Percentiles rank a stretch among this genome's conserved stretches.
Evolutionary conservation across 1,140 invertebrate genomes (phyloP).

Genomic region (Drosophila tristis): DNA sequence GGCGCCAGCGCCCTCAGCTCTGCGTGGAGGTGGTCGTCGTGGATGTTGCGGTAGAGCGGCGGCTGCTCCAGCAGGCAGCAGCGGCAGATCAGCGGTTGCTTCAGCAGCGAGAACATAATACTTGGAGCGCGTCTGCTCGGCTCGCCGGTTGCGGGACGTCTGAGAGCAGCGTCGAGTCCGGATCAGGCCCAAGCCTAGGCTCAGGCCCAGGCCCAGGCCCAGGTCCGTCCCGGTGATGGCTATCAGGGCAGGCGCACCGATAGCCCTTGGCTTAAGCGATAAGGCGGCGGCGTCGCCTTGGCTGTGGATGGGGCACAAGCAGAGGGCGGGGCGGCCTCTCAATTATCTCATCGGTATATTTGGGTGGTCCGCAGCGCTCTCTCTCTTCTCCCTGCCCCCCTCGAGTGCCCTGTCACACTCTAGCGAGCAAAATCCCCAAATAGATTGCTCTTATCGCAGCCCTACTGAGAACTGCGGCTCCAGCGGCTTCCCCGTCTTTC

Average conservation of each 20-base stretch:
- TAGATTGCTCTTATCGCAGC: slow-evolving; percentile 48
- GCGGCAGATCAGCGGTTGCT: slow-evolving; percentile 61
- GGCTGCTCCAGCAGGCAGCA: slow-evolving; percentile 73
- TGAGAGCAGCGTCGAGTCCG: slow-evolving; percentile 35
- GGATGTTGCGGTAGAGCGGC: slow-evolving; percentile 49
- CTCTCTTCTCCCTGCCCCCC: not conserved
- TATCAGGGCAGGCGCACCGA: slow-evolving; percentile 44
- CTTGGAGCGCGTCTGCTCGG: slow-evolving; percentile 56
- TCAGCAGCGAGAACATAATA: slow-evolving; percentile 73
- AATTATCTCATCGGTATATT: slow-evolving; percentile 47
- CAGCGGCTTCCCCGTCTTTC: slow-evolving; percentile 50
- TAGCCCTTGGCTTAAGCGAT: slow-evolving; percentile 56
- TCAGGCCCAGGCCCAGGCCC: slow-evolving; percentile 8
- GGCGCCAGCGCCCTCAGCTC: slow-evolving; percentile 57
- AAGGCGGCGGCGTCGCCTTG: slow-evolving; percentile 20
- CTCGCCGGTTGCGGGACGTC: slow-evolving; percentile 58
- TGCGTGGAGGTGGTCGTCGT: slow-evolving; percentile 47
- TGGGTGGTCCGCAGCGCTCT: slow-evolving; percentile 53
- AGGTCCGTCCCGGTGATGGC: slow-evolving; percentile 19
- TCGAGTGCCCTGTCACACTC: not conserved
- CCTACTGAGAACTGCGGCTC: slow-evolving; percentile 25
- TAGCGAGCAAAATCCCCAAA: slow-evolving; percentile 6
- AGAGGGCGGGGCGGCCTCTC: slow-evolving; percentile 9
- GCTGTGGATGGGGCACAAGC: not conserved
- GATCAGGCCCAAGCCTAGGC: slow-evolving; percentile 14